Percentiles rank a stretch among this genome's conserved stretches.
Evolutionary conservation across 2,113 vertebrate genomes (phyloP).

Genomic region (Cairina moschata): DNA sequence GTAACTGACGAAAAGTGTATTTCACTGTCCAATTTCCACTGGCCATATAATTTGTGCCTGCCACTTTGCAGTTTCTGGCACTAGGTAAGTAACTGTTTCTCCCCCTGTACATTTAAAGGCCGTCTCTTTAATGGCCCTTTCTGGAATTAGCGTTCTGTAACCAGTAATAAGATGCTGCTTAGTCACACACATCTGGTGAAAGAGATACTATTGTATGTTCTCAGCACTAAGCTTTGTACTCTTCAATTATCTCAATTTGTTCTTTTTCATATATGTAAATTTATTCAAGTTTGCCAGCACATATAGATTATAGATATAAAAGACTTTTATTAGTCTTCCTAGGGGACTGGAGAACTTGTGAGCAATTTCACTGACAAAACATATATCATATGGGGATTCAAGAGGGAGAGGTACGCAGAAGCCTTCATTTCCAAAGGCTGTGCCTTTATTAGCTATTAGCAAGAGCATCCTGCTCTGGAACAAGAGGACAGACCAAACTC

Average conservation of each 20-base stretch:
- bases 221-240: constrained; percentile 9
- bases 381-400: neutral
- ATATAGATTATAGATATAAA: neutral
- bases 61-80: neutral
- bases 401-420: neutral
- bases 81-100: neutral
- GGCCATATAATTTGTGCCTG: neutral
- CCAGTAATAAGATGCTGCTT: constrained; percentile 4
- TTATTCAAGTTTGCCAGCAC: neutral
- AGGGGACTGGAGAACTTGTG: neutral
- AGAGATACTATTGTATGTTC: neutral
- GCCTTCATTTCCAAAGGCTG: neutral
- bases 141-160: neutral
- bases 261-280: neutral
- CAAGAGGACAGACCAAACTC: neutral
- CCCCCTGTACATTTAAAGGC: neutral
- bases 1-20: neutral
- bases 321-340: neutral
- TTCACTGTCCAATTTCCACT: neutral
- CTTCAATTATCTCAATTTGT: constrained; percentile 10
- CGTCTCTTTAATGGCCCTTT: neutral
- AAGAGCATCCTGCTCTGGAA: neutral
- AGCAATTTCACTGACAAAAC: constrained; percentile 9
- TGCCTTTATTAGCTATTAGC: neutral
- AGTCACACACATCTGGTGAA: constrained; percentile 13